These are phyloP conservation scores for Aegithalos caudatus DNA, from an alignment of 2,113 vertebrate genomes.

Conservation along the genomic window DNA sequence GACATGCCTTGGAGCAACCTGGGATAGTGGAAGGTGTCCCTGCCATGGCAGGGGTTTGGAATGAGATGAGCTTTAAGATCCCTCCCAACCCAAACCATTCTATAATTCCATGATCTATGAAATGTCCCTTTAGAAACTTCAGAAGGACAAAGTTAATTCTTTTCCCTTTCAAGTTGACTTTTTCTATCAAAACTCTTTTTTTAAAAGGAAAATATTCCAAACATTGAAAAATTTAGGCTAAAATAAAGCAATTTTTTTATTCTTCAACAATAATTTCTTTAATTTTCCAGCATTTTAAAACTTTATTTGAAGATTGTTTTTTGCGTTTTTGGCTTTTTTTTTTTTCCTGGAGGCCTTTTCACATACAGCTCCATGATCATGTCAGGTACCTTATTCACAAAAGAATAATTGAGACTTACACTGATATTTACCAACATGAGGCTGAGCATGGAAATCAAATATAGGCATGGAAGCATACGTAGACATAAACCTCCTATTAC, in stretches of 20 bases:
- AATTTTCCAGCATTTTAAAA: not conserved
- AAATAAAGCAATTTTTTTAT: not conserved
- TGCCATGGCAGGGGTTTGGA: not conserved
- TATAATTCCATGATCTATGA: not conserved
- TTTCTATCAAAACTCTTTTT: not conserved
- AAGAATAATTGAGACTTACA: slow-evolving; percentile 5
- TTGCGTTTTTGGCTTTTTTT: not conserved
- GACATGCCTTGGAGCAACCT: rapidly evolving
- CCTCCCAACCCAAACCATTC: not conserved
- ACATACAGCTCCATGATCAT: not conserved
- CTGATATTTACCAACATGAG: slow-evolving; percentile 10
- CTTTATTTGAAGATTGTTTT: not conserved
- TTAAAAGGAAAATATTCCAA: not conserved
- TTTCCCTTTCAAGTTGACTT: not conserved
- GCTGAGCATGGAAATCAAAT: not conserved
- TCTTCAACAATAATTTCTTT: not conserved
- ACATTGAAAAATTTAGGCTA: not conserved
- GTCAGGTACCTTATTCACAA: slow-evolving; percentile 12
- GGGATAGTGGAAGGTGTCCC: not conserved
- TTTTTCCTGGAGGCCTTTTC: not conserved
- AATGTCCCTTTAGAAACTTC: not conserved
- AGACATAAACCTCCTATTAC: not conserved
- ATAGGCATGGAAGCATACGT: not conserved
- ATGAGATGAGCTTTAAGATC: not conserved
- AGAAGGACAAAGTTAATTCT: not conserved